Conservation (phyloP, 2,888 invertebrate species). For the Spicauda simplicius region DNA sequence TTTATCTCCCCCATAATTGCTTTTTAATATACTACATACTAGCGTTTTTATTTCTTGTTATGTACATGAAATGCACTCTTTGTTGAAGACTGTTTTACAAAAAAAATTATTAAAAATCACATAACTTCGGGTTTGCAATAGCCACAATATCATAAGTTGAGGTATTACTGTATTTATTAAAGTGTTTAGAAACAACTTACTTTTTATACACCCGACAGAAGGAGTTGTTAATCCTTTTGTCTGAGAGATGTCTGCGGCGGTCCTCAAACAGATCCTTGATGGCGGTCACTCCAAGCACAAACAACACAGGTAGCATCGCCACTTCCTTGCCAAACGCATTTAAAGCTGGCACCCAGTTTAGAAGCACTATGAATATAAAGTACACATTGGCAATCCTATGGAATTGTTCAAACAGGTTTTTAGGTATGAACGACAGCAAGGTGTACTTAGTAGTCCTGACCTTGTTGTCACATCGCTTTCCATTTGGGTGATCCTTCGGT, state of each 20-base stretch:
- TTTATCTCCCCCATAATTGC: too few species aligned
- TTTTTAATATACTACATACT: too few species aligned
- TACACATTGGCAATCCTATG: slow-evolving; percentile 99
- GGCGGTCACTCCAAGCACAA: slow-evolving; percentile 97
- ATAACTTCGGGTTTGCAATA: too few species aligned
- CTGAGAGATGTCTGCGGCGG: slow-evolving; percentile 93
- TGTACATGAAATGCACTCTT: too few species aligned
- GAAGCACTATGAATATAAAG: slow-evolving; percentile 97
- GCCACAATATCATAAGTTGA: too few species aligned
- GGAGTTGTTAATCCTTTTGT: slow-evolving; percentile 96
- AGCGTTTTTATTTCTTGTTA: too few species aligned
- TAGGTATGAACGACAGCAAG: slow-evolving; percentile 95
- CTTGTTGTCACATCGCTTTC: slow-evolving; percentile 92
- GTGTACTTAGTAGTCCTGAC: slow-evolving; percentile 98
- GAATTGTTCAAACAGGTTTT: slow-evolving; percentile 98
- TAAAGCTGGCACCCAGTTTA: slow-evolving; percentile 98
- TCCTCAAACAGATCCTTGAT: slow-evolving; percentile 98
- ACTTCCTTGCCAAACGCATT: slow-evolving; percentile 98
- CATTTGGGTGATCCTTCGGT: slow-evolving; percentile 92
- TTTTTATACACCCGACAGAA: slow-evolving; percentile 96
- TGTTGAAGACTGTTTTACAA: too few species aligned
- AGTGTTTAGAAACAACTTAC: slow-evolving; percentile 77
- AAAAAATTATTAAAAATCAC: too few species aligned
- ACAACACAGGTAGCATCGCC: slow-evolving; percentile 97
- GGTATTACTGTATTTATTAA: too few species aligned